These are phyloP conservation scores for Xiphophorus hellerii DNA, from an alignment of 2,113 vertebrate species.

Conservation along the genomic window DNA sequence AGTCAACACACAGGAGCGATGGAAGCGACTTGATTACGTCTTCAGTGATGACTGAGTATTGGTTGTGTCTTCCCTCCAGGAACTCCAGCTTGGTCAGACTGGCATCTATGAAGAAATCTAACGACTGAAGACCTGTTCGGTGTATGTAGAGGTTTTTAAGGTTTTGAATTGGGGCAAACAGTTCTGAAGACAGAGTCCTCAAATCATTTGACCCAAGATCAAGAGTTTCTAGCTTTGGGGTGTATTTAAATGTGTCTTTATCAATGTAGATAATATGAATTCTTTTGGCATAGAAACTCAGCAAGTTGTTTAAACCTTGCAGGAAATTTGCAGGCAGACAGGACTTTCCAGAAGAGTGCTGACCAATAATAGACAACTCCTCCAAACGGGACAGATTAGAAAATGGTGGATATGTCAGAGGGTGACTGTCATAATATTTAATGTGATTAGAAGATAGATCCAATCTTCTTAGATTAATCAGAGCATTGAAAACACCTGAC, in stretches of 20 bases:
- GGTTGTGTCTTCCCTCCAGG: constrained; percentile 65
- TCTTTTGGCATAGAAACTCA: constrained; percentile 56
- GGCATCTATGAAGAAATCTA: constrained; percentile 69
- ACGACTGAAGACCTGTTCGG: constrained; percentile 50
- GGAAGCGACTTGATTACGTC: constrained; percentile 57
- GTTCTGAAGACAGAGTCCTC: constrained; percentile 6
- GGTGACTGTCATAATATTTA: accelerated
- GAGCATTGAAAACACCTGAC: constrained; percentile 38
- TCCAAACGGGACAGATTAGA: constrained; percentile 60
- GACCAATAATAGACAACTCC: constrained; percentile 52
- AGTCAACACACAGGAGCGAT: constrained; percentile 68
- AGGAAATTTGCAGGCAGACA: constrained; percentile 70
- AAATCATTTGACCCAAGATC: constrained; percentile 74
- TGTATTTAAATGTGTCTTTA: constrained; percentile 63
- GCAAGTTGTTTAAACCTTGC: constrained; percentile 74
- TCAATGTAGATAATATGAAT: constrained; percentile 44
- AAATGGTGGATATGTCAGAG: constrained; percentile 63
- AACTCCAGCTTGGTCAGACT: constrained; percentile 65
- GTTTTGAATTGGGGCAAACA: constrained; percentile 63
- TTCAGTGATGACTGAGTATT: constrained; percentile 50
- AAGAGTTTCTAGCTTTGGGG: constrained; percentile 66
- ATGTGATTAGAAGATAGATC: constrained; percentile 71
- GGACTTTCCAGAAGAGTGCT: constrained; percentile 39
- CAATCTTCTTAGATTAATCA: constrained; percentile 63
- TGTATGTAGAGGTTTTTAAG: constrained; percentile 72